These are phyloP conservation scores for Pristis pectinata DNA, from an alignment of 2,797 vertebrate species.

Conservation along the genomic window DNA sequence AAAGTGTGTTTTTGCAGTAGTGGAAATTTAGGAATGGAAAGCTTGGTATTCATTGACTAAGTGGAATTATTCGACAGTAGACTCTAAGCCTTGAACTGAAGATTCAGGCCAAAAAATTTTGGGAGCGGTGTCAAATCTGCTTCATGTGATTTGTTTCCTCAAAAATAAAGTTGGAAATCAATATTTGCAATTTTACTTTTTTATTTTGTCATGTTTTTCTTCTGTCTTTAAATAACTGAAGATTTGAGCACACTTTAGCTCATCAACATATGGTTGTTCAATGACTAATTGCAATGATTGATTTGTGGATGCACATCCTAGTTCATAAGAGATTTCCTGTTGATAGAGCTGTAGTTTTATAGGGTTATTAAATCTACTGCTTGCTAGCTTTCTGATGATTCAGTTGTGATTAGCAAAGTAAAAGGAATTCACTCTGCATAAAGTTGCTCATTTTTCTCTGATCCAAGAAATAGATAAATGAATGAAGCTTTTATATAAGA, in stretches of 20 bases:
- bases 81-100: not conserved
- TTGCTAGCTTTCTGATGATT: not conserved
- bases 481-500: not conserved
- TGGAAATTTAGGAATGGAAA: constrained; percentile 15
- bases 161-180: not conserved
- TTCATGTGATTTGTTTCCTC: not conserved
- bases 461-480: not conserved
- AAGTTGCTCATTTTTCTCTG: not conserved
- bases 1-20: constrained; percentile 10
- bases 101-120: not conserved
- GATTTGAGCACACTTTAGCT: not conserved
- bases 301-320: not conserved
- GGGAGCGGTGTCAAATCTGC: not conserved
- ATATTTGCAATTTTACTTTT: not conserved
- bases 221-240: not conserved
- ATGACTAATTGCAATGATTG: not conserved
- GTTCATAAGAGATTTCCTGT: not conserved
- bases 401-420: constrained; percentile 5
- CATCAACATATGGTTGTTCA: not conserved
- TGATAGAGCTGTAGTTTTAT: not conserved
- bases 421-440: not conserved
- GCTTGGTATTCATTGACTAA: not conserved
- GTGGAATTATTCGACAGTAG: not conserved
- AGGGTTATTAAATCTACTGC: not conserved
- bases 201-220: not conserved